Evolutionary conservation across 2,797 vertebrate species (phyloP).

Genomic region (Myiothlypis chrysogaster): DNA sequence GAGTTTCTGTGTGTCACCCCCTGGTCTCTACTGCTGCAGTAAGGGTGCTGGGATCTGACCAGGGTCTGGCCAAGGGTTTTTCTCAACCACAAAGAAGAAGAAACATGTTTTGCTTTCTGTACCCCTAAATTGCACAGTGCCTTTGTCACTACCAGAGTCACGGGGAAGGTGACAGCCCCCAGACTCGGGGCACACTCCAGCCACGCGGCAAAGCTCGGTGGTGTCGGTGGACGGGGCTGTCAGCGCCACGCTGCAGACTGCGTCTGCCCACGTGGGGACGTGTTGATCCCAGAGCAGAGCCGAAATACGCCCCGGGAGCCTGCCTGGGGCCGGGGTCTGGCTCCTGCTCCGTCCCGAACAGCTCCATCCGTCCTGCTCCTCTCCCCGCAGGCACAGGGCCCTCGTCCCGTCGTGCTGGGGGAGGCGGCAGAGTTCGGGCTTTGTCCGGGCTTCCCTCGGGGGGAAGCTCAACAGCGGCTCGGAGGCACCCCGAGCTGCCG

Average conservation of each 20-base stretch:
- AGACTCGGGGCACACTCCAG: not conserved
- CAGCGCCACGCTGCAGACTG: not conserved
- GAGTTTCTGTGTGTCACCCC: not conserved
- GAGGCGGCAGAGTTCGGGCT: not conserved
- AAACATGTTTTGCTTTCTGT: not conserved
- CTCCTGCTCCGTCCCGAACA: not conserved
- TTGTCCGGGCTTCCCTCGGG: not conserved
- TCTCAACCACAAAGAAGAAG: not conserved
- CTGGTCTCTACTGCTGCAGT: accelerated
- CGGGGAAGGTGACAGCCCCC: not conserved
- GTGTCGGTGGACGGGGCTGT: not conserved
- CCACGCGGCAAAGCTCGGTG: not conserved
- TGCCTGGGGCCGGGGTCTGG: not conserved
- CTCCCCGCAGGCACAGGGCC: not conserved
- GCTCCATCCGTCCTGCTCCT: not conserved
- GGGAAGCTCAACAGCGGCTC: not conserved
- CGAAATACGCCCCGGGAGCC: not conserved
- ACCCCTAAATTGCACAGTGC: not conserved
- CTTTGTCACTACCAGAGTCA: not conserved
- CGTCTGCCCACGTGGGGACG: not conserved
- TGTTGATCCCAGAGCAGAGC: not conserved
- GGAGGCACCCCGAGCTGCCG: not conserved
- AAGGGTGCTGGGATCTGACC: not conserved
- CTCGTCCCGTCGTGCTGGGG: not conserved
- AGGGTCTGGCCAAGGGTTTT: not conserved